Percentiles rank a stretch among this genome's conserved stretches.
Evolutionary conservation across 2,888 invertebrate genomes (phyloP).

Genomic region (Rotaria sp.): DNA sequence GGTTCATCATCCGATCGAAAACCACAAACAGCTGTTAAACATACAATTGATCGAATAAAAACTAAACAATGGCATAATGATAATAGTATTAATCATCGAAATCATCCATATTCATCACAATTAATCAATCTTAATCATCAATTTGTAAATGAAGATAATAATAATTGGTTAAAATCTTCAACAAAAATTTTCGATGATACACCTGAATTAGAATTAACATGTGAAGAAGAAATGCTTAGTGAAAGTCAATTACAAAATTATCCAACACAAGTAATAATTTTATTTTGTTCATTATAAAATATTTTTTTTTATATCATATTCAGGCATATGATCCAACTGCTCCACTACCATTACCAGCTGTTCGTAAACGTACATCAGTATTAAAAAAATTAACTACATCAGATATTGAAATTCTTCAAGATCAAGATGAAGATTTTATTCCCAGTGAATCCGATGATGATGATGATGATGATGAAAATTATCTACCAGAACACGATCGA

Average conservation of each 20-base stretch:
- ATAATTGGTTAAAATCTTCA: background rate
- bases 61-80: background rate
- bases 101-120: background rate
- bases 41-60: background rate
- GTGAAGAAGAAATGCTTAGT: slow-evolving; percentile 1
- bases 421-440: slow-evolving; percentile 28
- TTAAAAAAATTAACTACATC: background rate
- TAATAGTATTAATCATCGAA: background rate
- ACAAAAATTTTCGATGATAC: background rate
- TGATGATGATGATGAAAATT: slow-evolving; percentile 2
- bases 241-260: slow-evolving; percentile 18
- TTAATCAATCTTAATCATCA: background rate
- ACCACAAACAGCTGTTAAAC: slow-evolving; percentile 18
- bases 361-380: slow-evolving; percentile 8
- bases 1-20: background rate
- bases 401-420: slow-evolving; percentile 23
- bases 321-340: slow-evolving; percentile 24
- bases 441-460: slow-evolving; percentile 5
- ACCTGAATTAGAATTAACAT: slow-evolving; percentile 17
- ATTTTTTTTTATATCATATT: background rate
- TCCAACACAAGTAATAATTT: background rate
- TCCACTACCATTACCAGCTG: slow-evolving; percentile 24
- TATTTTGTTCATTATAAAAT: background rate
- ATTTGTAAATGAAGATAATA: background rate
- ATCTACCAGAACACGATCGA: background rate